These are phyloP conservation scores for Acanthurus leucopareius DNA, from an alignment of 2,797 vertebrate genomes.

Conservation along the genomic window DNA sequence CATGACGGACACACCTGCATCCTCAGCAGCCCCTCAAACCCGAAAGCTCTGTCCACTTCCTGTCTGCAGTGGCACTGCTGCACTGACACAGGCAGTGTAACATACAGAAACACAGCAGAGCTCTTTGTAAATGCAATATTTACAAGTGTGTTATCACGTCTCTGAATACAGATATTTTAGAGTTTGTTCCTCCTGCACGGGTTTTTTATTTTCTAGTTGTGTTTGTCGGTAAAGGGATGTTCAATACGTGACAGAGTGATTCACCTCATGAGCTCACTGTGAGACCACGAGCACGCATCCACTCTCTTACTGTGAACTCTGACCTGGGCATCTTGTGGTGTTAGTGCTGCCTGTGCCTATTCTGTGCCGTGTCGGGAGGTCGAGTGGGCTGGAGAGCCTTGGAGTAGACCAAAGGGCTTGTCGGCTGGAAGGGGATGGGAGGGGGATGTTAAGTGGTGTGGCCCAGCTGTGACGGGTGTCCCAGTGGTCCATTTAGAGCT, in stretches of 20 bases:
- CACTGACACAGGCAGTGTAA: slow-evolving; percentile 17
- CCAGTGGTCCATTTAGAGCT: slow-evolving; percentile 82
- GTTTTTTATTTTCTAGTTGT: background rate
- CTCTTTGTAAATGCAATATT: background rate
- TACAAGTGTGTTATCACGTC: background rate
- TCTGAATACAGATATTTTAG: background rate
- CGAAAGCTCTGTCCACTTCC: slow-evolving; percentile 50
- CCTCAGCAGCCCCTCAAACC: slow-evolving; percentile 56
- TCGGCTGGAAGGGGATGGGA: slow-evolving; percentile 57
- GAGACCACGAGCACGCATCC: slow-evolving; percentile 55
- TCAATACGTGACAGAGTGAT: slow-evolving; percentile 36
- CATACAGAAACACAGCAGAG: slow-evolving; percentile 10
- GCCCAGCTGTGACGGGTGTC: slow-evolving; percentile 81
- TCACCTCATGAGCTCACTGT: slow-evolving; percentile 33
- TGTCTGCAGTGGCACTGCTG: slow-evolving; percentile 23
- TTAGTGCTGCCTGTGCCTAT: slow-evolving; percentile 68
- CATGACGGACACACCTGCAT: slow-evolving; percentile 87
- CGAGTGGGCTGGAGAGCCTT: slow-evolving; percentile 79
- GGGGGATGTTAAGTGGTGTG: slow-evolving; percentile 81
- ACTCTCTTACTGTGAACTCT: slow-evolving; percentile 73
- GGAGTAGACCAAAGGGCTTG: slow-evolving; percentile 56
- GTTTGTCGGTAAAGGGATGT: slow-evolving; percentile 12
- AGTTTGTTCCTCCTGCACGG: background rate
- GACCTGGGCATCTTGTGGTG: slow-evolving; percentile 76
- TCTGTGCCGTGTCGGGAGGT: slow-evolving; percentile 85